Base-by-base conservation (phyloP, 1,140 invertebrate species). In the Cydia fagiglandana region DNA sequence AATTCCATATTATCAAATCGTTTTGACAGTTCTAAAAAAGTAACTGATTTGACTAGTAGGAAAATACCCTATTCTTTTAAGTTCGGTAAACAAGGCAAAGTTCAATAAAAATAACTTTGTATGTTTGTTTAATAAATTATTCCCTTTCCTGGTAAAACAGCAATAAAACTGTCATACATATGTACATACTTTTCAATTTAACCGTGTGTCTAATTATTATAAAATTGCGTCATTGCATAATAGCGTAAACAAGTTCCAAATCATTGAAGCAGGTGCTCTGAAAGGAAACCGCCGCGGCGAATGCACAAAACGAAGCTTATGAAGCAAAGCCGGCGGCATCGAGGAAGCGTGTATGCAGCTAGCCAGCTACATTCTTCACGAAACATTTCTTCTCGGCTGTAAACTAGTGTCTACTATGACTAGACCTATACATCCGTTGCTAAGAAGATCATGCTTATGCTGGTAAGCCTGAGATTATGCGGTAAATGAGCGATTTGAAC, bases 251-350 rank as follows among this genome's bases (percentile, higher is more conserved):
- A 61, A 61, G 56, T 61, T 61, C 56, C 56, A 61, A 20, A 61
- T 61, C 17, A 24, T 61, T 61, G 20, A 20, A 24, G 56, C 56
- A 61, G 56, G 17, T 61, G 56, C 56, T 7, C 45, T 75, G 61
- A 68, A 64, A 68, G 12, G 24, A 76, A 38, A 13, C 41, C 76
- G 17, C 12, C 6, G 53, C 73, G 74, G 76, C 12, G 50, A 24
- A 24, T 68, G 10, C 38, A 73, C 5, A 17, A 53, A 83, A 79
- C 75, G 76, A 77, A 80, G 81, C 76, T 61, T 61, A 61, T 61
- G 56, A 12, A 24, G 56, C 56, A 61, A 61, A 61, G 2, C 17
- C 17, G n/a, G n/a, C 56, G 15, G 56, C 56, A 61, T 56, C 20
- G 17, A 61, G 56, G 56, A 20, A 24, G 50, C 20, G 20, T 61